Percentiles rank a stretch among this genome's conserved stretches.
Evolutionary conservation across 1,140 invertebrate genomes (phyloP).

Genomic region (Sycobia sp.): DNA sequence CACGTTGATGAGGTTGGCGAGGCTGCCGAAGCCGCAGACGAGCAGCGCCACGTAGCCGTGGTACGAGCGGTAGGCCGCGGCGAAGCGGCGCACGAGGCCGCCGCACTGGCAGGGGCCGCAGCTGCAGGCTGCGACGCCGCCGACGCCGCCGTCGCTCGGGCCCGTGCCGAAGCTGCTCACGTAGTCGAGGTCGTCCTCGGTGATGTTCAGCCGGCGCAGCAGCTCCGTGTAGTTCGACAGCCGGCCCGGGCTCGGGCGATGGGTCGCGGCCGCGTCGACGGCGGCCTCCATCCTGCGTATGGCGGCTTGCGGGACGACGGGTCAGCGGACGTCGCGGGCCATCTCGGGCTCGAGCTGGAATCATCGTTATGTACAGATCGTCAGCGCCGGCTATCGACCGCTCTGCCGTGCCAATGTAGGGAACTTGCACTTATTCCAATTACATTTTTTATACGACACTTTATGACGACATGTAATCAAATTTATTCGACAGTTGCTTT

Average conservation of each 20-base stretch:
- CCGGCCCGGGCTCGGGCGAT: background rate
- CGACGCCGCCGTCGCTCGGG: too few species aligned
- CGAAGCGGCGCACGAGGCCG: constrained; percentile 36
- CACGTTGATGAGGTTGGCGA: constrained; percentile 90
- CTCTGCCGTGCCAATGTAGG: too few species aligned
- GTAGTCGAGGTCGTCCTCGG: constrained; percentile 49
- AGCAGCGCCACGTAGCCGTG: constrained; percentile 74
- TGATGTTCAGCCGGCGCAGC: constrained; percentile 43
- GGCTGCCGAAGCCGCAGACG: constrained; percentile 85
- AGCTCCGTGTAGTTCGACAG: constrained; percentile 38
- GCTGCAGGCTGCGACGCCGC: background rate
- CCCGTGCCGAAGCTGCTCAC: constrained; percentile 36
- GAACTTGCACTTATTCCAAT: too few species aligned
- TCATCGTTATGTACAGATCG: too few species aligned
- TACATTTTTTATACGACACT: too few species aligned
- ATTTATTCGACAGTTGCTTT: too few species aligned
- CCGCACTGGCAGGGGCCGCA: constrained; percentile 37
- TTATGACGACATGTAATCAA: too few species aligned
- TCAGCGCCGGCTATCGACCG: too few species aligned
- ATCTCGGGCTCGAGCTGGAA: background rate
- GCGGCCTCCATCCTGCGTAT: too few species aligned
- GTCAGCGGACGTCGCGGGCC: constrained; percentile 9
- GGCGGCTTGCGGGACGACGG: too few species aligned
- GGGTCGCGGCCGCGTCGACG: background rate
- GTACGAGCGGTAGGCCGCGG: constrained; percentile 41